Percentiles rank a stretch among this genome's conserved stretches.
These are phyloP conservation scores for Zonotrichia albicollis DNA, from an alignment of 2,797 vertebrate genomes.

Conservation along the genomic window DNA sequence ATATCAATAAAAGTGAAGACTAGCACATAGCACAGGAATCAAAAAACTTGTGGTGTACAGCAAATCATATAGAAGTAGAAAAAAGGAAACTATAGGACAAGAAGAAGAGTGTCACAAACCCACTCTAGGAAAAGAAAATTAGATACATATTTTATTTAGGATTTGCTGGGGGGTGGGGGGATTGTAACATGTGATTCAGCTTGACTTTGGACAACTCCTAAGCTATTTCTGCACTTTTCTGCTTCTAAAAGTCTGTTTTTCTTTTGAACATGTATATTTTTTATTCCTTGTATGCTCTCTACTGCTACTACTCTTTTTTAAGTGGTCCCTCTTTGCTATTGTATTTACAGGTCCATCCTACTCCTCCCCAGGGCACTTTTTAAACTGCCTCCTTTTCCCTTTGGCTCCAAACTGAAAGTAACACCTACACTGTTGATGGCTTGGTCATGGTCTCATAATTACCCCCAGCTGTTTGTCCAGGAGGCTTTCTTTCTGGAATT, in stretches of 20 bases:
- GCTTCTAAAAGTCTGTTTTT: neutral
- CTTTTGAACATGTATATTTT: neutral
- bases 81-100: neutral
- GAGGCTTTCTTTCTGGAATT: neutral
- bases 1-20: neutral
- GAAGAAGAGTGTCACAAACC: neutral
- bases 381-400: neutral
- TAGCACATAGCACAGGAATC: neutral
- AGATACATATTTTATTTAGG: neutral
- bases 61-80: neutral
- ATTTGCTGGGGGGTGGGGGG: rapidly evolving
- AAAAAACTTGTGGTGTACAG: neutral
- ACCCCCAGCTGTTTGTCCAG: neutral
- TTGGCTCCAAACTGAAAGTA: neutral
- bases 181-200: neutral
- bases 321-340: neutral
- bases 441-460: neutral
- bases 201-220: neutral
- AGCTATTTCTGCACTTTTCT: neutral
- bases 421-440: neutral
- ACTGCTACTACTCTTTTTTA: neutral
- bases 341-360: neutral
- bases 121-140: neutral
- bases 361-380: neutral
- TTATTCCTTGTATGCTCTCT: neutral